phyloP scores from a whole-genome alignment of 2,888 invertebrate species.

The Proisotoma minuta region DNA sequence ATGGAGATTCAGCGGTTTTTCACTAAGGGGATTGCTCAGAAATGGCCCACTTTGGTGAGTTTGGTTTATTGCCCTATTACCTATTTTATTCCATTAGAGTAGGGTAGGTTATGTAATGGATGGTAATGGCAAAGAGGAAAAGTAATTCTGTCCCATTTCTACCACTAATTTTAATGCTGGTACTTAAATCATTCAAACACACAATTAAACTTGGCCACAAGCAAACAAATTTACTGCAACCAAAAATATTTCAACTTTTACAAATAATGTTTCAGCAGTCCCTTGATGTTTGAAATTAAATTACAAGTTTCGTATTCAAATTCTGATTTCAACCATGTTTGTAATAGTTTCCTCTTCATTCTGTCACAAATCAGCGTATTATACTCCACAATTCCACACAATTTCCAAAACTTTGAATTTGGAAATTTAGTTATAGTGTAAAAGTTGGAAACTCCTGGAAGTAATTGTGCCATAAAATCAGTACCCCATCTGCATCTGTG shows the following conservation, averaged over 20 bases:
- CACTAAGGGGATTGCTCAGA: slow-evolving; percentile 32
- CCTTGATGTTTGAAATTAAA: too few species aligned
- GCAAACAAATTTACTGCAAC: too few species aligned
- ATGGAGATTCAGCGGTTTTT: slow-evolving; percentile 44
- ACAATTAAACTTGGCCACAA: too few species aligned
- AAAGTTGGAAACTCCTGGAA: background rate
- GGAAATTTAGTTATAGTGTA: background rate
- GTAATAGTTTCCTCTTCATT: background rate
- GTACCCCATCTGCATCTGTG: slow-evolving; percentile 1
- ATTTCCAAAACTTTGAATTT: background rate
- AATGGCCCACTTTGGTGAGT: slow-evolving; percentile 40
- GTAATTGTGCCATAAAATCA: background rate
- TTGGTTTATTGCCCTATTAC: background rate
- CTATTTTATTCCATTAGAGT: background rate
- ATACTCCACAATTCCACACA: background rate
- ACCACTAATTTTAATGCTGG: slow-evolving; percentile 2
- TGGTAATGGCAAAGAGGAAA: background rate
- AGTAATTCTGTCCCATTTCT: too few species aligned
- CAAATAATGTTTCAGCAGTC: too few species aligned
- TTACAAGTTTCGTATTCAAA: too few species aligned
- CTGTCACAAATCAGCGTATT: background rate
- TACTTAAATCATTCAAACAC: too few species aligned
- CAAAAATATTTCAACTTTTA: too few species aligned
- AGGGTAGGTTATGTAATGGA: background rate
- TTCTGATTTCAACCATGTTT: too few species aligned